A percentile compares a stretch with the other conserved stretches of the same genome.
Conservation (phyloP, 2,113 vertebrate genomes). For the Suricata suricatta region DNA sequence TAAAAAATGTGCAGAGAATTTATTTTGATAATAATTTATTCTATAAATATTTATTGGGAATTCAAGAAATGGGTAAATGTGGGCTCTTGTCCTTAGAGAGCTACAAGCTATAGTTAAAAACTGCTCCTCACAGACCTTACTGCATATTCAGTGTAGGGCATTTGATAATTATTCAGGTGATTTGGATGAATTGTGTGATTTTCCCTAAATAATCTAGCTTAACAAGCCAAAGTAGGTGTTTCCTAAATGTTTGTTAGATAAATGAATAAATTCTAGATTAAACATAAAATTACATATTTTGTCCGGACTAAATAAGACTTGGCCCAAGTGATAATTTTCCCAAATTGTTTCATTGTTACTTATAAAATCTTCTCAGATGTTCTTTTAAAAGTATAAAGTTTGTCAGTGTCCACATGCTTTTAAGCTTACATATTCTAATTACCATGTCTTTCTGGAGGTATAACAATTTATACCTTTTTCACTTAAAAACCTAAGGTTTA, state of each 20-base stretch:
- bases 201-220: not conserved
- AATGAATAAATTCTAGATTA: not conserved
- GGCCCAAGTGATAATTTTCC: not conserved
- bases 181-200: not conserved
- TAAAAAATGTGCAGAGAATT: not conserved
- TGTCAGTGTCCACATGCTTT: not conserved
- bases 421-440: not conserved
- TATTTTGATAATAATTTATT: not conserved
- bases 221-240: not conserved
- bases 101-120: not conserved
- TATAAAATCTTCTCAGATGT: not conserved
- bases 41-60: not conserved
- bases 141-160: not conserved
- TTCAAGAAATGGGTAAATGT: not conserved
- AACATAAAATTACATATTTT: not conserved
- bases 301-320: not conserved
- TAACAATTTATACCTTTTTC: not conserved
- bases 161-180: not conserved
- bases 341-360: not conserved
- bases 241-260: not conserved
- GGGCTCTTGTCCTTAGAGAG: not conserved
- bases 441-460: not conserved
- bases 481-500: not conserved
- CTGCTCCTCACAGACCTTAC: not conserved
- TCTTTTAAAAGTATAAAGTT: not conserved